Percentiles rank a stretch among this genome's conserved stretches.
Evolutionary conservation across 2,113 vertebrate species (phyloP).

Genomic region (human): GRCh38 chr6:128825001-128825500

Average conservation of each 20-base stretch:
- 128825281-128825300: not conserved
- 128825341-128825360: not conserved
- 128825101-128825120: not conserved
- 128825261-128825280: not conserved
- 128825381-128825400: not conserved
- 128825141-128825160: not conserved
- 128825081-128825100: not conserved
- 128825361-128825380: not conserved
- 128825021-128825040: not conserved
- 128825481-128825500: not conserved
- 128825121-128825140: not conserved
- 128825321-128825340: not conserved
- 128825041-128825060: not conserved
- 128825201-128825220: not conserved
- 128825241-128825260: not conserved
- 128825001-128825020: not conserved
- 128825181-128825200: not conserved
- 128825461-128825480: constrained; percentile 25
- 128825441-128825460: not conserved
- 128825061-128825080: not conserved
- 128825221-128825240: not conserved
- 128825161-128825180: not conserved
- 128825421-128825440: not conserved
- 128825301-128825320: not conserved
- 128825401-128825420: not conserved